Evolutionary conservation across 2,113 vertebrate species (phyloP), one percentile per base, ranked within the genome.

Genomic region (Corythoichthys haematopterus): DNA sequence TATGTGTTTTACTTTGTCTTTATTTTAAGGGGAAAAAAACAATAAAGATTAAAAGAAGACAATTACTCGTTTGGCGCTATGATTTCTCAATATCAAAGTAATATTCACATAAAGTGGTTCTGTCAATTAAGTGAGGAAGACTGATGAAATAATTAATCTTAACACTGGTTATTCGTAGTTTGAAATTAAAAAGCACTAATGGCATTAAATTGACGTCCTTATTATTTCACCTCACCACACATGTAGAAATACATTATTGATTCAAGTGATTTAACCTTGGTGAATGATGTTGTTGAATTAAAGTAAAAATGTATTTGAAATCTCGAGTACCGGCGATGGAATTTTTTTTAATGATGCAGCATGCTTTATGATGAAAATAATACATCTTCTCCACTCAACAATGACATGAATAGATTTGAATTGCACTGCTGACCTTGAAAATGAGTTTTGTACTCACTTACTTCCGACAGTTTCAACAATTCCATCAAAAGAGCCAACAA

Each of bases 1-100:
- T 36, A 58, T 66, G 15, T 43, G 15, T 43, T 68, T 33, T 20
- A 33, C 46, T 38, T 48, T 12, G 10, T 28, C 35, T 47, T 1
- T 16, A 2, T 68, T 55, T 53, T 50, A 2, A 16, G 4, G 40
- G 38, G 6, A 40, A 40, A 43, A 43, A 8, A 43, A 7, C 50
- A 76, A 67, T 76, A 48, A 69, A 79, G 36, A 4, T 68, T 13
- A n/a, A 6, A 51, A 5, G 37, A 14, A 16, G 12, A 33, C 14
- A 43, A n/a, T 61, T 4, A 40, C 1, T 1, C 61, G 3, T 64
- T 35, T 61, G 14, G 16, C 35, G 37, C 8, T 52, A 16, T 50
- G 4, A 52, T 55, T 16, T 61, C 9, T 65, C 37, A 46, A n/a
- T 28, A 28, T 28, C 20, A 28, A 28, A 28, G 2, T 9, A 46